These are phyloP conservation scores for Eupristina koningsbergeri DNA, from an alignment of 1,140 invertebrate genomes.

Conservation along the genomic window DNA sequence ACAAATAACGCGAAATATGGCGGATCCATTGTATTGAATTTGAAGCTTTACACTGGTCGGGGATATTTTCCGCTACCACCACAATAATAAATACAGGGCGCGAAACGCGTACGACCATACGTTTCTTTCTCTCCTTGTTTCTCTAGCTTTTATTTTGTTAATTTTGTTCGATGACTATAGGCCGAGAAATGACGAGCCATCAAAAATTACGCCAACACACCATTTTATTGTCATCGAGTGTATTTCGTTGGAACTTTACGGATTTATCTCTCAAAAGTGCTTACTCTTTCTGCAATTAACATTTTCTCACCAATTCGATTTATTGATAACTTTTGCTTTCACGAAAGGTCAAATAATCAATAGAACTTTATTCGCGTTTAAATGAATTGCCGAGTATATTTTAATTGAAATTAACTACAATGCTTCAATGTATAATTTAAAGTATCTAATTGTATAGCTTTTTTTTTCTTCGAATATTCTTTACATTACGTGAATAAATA, in stretches of 20 bases:
- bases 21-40: constrained; percentile 22
- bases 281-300: not conserved
- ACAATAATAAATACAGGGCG: constrained; percentile 30
- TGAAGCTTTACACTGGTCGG: constrained; percentile 20
- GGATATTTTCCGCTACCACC: constrained; percentile 26
- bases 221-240: not conserved
- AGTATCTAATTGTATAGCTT: no score
- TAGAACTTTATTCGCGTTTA: not conserved
- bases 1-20: constrained; percentile 37
- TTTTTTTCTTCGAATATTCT: no score
- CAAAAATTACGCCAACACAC: not conserved
- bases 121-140: not conserved
- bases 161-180: not conserved
- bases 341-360: not conserved
- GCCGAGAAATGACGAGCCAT: not conserved
- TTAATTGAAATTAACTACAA: no score
- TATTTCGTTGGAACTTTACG: not conserved
- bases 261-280: not conserved
- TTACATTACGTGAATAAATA: no score
- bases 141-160: constrained; percentile 1
- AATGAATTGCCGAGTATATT: not conserved
- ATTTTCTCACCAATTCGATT: not conserved
- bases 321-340: not conserved
- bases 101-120: not conserved
- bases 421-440: no score